A percentile compares a stretch with the other conserved stretches of the same genome.
These are phyloP conservation scores for Apocheima hispidaria DNA, from an alignment of 2,888 invertebrate genomes.

Conservation along the genomic window DNA sequence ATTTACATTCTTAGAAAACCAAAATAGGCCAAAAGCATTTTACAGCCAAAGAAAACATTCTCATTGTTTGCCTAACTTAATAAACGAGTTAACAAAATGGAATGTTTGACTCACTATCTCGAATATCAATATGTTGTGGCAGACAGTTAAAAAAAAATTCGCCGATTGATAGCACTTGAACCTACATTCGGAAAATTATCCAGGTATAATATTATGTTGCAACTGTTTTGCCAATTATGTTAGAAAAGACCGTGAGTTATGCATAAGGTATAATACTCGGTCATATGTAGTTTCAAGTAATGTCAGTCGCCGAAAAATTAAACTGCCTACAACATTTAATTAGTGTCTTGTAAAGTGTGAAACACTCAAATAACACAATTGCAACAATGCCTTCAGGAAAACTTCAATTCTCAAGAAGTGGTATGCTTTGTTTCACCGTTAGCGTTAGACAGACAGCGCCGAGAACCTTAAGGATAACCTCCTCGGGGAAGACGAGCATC, in stretches of 20 bases:
- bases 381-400: neutral
- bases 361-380: no score
- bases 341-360: no score
- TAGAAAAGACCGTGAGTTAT: no score
- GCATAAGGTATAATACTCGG: no score
- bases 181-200: no score
- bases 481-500: constrained; percentile 97
- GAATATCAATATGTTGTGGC: constrained; percentile 4
- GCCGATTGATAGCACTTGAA: no score
- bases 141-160: no score
- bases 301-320: no score
- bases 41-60: constrained; percentile 2
- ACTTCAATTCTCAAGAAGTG: constrained; percentile 11
- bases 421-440: constrained; percentile 77
- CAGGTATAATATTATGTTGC: no score
- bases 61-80: constrained; percentile 24
- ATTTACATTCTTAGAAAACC: constrained; percentile 33
- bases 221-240: no score
- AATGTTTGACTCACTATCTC: constrained; percentile 9
- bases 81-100: constrained; percentile 13
- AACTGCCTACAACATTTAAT: no score
- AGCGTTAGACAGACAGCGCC: constrained; percentile 81
- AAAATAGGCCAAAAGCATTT: constrained; percentile 15
- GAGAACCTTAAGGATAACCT: constrained; percentile 96
- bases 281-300: no score